phyloP scores from a whole-genome alignment of 2,888 invertebrate species.

The Flabesymbios commensalis region DNA sequence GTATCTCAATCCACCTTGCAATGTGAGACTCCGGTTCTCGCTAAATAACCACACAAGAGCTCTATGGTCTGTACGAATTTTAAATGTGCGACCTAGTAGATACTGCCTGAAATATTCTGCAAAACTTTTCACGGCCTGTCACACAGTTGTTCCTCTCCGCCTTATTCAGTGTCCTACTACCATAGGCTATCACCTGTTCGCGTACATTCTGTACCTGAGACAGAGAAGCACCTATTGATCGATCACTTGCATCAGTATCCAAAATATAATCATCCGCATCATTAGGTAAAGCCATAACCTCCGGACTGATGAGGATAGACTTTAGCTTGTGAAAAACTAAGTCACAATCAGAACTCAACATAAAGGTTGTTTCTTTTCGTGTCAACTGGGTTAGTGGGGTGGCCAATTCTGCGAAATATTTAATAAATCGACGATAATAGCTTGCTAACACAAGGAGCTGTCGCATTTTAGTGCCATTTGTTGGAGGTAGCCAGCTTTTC shows the following conservation, averaged over 20 bases:
- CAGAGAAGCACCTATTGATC: conserved; percentile 16
- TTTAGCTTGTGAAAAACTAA: conserved; percentile 11
- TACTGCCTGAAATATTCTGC: conserved; percentile 36
- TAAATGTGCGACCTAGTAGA: conserved; percentile 30
- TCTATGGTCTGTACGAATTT: conserved; percentile 38
- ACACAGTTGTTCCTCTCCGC: conserved; percentile 23
- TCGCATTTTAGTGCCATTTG: conserved; percentile 18
- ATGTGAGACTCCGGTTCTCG: too few species aligned
- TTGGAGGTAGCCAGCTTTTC: conserved; percentile 1
- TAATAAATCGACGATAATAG: conserved; percentile 28
- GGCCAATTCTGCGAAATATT: conserved; percentile 22
- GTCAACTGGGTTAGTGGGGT: conserved; percentile 21
- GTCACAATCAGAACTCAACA: conserved; percentile 20
- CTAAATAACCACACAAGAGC: conserved; percentile 31
- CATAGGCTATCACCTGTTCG: conserved; percentile 25
- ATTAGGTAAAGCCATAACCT: conserved; percentile 20
- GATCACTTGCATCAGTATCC: conserved; percentile 23
- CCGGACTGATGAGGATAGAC: conserved; percentile 7
- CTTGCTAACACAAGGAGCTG: conserved; percentile 29
- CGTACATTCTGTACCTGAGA: conserved; percentile 20
- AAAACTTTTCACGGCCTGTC: conserved; percentile 25
- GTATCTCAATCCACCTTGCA: conserved; percentile 13
- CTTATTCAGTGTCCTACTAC: conserved; percentile 12
- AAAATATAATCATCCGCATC: not conserved
- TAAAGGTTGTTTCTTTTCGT: conserved; percentile 8